Evolutionary conservation across 1,140 invertebrate species (phyloP).

Genomic region (Drosophila subpulchrella): DNA sequence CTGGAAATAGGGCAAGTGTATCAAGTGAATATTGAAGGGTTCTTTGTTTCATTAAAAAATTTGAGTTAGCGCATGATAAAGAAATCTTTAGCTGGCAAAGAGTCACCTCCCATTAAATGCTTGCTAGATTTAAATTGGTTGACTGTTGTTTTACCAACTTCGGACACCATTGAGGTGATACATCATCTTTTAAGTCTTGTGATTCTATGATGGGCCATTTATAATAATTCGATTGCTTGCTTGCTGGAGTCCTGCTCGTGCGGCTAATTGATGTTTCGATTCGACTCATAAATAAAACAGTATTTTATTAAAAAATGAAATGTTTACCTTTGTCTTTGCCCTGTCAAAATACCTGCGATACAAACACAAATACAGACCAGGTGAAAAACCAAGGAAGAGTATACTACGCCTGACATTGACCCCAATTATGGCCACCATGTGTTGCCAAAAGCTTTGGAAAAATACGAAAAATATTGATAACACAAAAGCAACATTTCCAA

Average conservation of each 20-base stretch:
- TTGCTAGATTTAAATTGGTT: not conserved
- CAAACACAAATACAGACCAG: conserved; percentile 3
- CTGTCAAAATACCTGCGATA: conserved; percentile 8
- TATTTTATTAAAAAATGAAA: conserved; percentile 24
- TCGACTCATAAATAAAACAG: conserved; percentile 42
- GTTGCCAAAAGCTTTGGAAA: conserved; percentile 37
- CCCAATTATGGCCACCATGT: conserved; percentile 48
- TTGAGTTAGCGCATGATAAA: not conserved
- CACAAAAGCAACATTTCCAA: conserved; percentile 13
- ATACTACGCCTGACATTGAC: conserved; percentile 62
- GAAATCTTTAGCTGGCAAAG: too few relatives aligned
- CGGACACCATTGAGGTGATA: conserved; percentile 21
- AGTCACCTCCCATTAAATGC: conserved; percentile 1
- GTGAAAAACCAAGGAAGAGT: conserved; percentile 7
- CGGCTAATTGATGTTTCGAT: conserved; percentile 59
- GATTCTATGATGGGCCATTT: conserved; percentile 76
- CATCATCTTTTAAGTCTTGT: conserved; percentile 75
- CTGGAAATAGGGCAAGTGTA: too few relatives aligned
- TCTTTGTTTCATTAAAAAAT: too few relatives aligned
- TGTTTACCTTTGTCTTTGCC: conserved; percentile 37
- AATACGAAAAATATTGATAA: conserved; percentile 59
- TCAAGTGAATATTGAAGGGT: not conserved
- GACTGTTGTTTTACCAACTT: not conserved
- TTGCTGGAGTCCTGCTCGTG: conserved; percentile 35
- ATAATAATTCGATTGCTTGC: conserved; percentile 75